Conservation (phyloP, 1,140 invertebrate genomes). For the Leptinotarsa defecta region DNA sequence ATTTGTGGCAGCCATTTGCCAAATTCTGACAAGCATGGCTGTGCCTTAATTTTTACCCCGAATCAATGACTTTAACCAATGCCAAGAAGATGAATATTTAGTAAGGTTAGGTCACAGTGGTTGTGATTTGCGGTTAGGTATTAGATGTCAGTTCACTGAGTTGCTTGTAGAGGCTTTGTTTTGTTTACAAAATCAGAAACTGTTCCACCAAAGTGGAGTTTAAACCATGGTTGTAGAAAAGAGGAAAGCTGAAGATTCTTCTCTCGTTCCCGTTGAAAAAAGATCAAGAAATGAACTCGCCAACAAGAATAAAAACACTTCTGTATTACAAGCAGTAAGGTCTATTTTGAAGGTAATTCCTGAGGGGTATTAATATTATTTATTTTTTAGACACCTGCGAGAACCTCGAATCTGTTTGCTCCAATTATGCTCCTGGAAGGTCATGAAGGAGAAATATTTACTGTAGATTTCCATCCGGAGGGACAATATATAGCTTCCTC, state of each 20-base stretch:
- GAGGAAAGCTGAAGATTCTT: constrained; percentile 71
- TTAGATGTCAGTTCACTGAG: too few species aligned
- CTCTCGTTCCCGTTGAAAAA: constrained; percentile 71
- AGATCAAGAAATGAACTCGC: constrained; percentile 73
- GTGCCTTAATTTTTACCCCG: too few species aligned
- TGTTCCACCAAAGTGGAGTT: too few species aligned
- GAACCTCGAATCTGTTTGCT: constrained; percentile 87
- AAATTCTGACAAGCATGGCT: too few species aligned
- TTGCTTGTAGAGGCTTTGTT: too few species aligned
- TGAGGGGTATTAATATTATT: constrained; percentile 9
- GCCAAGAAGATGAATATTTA: too few species aligned
- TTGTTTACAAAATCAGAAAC: too few species aligned
- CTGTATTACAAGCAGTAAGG: constrained; percentile 65
- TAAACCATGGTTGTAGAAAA: constrained; percentile 61
- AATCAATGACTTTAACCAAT: too few species aligned
- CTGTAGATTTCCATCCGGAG: constrained; percentile 93
- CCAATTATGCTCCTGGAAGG: constrained; percentile 98
- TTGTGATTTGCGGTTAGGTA: too few species aligned
- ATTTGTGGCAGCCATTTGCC: too few species aligned
- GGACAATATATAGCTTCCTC: constrained; percentile 91
- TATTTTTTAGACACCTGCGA: constrained; percentile 60
- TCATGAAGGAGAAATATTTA: constrained; percentile 95
- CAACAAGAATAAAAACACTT: constrained; percentile 68
- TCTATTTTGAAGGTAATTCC: constrained; percentile 37
- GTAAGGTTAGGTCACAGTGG: too few species aligned